Evolutionary conservation across 1,140 invertebrate species (phyloP), one percentile per base, ranked within the genome.

Genomic region (Leptinotarsa texana): DNA sequence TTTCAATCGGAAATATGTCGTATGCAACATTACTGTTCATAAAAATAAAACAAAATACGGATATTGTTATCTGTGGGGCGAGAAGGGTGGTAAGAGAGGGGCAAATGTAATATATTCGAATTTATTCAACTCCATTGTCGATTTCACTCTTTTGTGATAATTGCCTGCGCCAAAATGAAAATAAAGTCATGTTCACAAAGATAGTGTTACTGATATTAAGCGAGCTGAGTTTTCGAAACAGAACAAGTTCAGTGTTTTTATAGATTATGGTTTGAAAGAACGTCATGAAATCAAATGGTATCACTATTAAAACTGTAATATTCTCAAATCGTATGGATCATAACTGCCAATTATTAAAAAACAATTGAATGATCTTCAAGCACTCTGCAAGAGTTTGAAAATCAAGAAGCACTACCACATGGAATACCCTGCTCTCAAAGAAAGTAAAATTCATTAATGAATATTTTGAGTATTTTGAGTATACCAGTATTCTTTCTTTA

Each of bases 111-210:
- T 76, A n/a, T 24, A 15, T 11, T 63, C 6, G 17, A 65, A 47
- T 47, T n/a, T 76, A 24, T 33, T 71, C n/a, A 74, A 77, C 48
- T 81, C 78, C 48, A 71, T 81, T 13, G 17, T 68, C 17, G 17
- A 66, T 79, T 67, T 57, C 78, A 21, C 1, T 75, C 0, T 21
- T 33, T 74, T n/a, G 61, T 66, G 71, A 79, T 63, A 77, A 73
- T 71, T 76, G 73, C 47, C 33, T 18, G 22, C 70, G 75, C 6
- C 76, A 79, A 57, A 79, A 79, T 69, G 75, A 77, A 72, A 79
- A 79, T 69, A 73, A 73, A 66, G 4, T 17, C 2, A 63, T 77
- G 33, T 66, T 77, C 42, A 42, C 49, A 21, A 75, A 73, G 66
- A 27, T 27, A 24, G 3, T 24, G 0, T 24, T 24, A 24, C 3